A percentile compares a stretch with the other conserved stretches of the same genome.
Conservation (phyloP, 2,797 vertebrate genomes). For the Brotogeris chrysoptera region DNA sequence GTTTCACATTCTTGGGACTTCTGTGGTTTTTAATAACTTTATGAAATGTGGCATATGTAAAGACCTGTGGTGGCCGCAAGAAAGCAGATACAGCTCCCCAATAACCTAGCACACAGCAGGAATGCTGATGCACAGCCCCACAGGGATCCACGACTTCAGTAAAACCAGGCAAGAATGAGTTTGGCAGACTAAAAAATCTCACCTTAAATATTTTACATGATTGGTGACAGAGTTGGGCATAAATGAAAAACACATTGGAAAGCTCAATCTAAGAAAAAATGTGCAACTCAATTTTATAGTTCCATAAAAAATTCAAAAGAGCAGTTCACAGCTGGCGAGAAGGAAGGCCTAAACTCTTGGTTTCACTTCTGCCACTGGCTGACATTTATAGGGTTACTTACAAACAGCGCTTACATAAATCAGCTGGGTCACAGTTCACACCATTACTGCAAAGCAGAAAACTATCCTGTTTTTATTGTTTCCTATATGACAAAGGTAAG, state of each 20-base stretch:
- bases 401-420: constrained; percentile 3
- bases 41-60: background rate
- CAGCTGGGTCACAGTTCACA: background rate
- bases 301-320: constrained; percentile 6
- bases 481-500: background rate
- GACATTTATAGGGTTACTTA: constrained; percentile 13
- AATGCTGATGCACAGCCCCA: background rate
- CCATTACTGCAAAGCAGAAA: background rate
- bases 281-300: background rate
- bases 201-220: background rate
- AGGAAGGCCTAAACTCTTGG: constrained; percentile 10
- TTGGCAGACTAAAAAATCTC: background rate
- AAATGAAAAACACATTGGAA: background rate
- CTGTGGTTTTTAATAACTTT: background rate
- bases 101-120: background rate
- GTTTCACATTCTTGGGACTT: background rate
- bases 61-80: background rate
- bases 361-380: background rate
- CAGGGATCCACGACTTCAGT: background rate
- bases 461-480: background rate
- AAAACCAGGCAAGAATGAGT: background rate
- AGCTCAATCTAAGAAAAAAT: background rate
- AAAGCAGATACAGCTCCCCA: background rate
- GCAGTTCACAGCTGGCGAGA: background rate
- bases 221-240: background rate